phyloP scores from a whole-genome alignment of 1,140 invertebrate genomes.

The Drosophila teissieri region DNA sequence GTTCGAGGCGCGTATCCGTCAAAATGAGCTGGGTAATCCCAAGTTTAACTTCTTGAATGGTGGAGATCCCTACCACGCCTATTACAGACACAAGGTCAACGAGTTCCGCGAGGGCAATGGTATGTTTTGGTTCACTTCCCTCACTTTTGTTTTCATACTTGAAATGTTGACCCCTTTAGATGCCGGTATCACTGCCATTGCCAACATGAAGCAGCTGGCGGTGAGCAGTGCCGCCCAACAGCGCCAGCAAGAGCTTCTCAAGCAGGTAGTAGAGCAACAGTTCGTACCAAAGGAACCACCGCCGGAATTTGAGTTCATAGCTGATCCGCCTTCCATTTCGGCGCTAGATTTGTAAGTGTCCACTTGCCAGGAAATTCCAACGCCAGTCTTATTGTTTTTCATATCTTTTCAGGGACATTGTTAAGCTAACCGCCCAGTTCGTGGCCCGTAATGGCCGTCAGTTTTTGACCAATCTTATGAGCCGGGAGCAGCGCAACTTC shows the following conservation, averaged over 20 bases:
- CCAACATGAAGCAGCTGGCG: constrained; percentile 85
- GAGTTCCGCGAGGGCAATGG: constrained; percentile 97
- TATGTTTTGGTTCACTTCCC: constrained; percentile 62
- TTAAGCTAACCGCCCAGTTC: constrained; percentile 99
- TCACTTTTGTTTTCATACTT: neutral
- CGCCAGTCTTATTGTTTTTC: neutral
- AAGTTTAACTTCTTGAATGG: constrained; percentile 99
- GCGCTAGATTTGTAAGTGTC: constrained; percentile 94
- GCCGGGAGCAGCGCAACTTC: constrained; percentile 98
- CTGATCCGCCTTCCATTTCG: constrained; percentile 99
- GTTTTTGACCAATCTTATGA: constrained; percentile 99
- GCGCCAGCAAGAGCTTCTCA: constrained; percentile 94
- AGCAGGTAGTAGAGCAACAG: constrained; percentile 92
- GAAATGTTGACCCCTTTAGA: constrained; percentile 30
- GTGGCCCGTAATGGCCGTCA: constrained; percentile 99
- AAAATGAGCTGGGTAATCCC: constrained; percentile 98
- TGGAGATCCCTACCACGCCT: constrained; percentile 99
- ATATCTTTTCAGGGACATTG: constrained; percentile 92
- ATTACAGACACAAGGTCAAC: constrained; percentile 99
- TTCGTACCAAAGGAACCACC: constrained; percentile 98
- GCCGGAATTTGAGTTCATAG: constrained; percentile 98
- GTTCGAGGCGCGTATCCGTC: constrained; percentile 97
- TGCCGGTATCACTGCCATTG: constrained; percentile 44
- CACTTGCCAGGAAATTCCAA: neutral
- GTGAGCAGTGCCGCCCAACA: constrained; percentile 91